Evolutionary conservation across 1,140 invertebrate genomes (phyloP).

Genomic region (Bicyclus anynana): DNA sequence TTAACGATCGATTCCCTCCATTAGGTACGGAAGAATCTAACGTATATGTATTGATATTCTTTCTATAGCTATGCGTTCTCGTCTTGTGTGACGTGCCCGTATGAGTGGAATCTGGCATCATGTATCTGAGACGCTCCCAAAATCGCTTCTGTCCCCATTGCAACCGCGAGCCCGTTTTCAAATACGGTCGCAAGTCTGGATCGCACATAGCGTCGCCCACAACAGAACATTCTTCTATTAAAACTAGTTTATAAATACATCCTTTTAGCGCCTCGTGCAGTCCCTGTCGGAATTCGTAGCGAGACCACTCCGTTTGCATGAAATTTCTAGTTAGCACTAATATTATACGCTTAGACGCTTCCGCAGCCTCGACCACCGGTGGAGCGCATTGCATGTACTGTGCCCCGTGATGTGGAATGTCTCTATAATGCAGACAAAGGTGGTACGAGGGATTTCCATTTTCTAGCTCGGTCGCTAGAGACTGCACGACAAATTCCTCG

Average conservation of each 20-base stretch:
- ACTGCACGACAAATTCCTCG: constrained; percentile 92
- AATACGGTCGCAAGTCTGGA: constrained; percentile 90
- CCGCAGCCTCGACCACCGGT: constrained; percentile 90
- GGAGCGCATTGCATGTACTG: constrained; percentile 85
- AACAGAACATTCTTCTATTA: constrained; percentile 88
- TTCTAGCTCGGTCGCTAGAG: constrained; percentile 91
- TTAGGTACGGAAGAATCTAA: constrained; percentile 81
- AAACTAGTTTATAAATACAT: constrained; percentile 88
- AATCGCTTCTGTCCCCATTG: constrained; percentile 93
- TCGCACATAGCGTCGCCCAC: constrained; percentile 89
- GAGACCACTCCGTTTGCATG: constrained; percentile 91
- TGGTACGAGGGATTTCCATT: constrained; percentile 85
- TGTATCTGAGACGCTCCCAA: constrained; percentile 93
- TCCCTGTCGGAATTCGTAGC: constrained; percentile 89
- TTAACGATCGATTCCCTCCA: constrained; percentile 73
- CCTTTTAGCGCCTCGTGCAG: constrained; percentile 91
- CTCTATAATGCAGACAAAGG: constrained; percentile 92
- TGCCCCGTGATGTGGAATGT: constrained; percentile 83
- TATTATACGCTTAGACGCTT: constrained; percentile 88
- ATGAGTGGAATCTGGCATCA: constrained; percentile 83
- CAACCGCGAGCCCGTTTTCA: constrained; percentile 90
- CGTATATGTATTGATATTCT: constrained; percentile 88
- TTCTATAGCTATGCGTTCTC: constrained; percentile 79
- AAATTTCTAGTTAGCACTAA: constrained; percentile 90
- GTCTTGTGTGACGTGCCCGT: constrained; percentile 48